phyloP scores from a whole-genome alignment of 1,140 invertebrate species.

The Trachymyrmex cornetzi region DNA sequence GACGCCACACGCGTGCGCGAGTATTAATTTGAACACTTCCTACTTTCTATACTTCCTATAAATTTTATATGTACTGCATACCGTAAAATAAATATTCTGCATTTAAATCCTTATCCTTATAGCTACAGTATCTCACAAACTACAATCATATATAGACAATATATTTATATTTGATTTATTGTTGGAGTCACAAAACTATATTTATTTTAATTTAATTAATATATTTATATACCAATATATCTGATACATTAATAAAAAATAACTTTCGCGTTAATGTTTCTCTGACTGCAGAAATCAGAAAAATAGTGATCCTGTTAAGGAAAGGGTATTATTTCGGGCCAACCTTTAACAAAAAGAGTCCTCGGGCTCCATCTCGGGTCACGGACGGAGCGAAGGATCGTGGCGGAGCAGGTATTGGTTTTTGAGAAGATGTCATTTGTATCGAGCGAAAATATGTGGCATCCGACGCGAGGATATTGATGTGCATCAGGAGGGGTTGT shows the following conservation, averaged over 20 bases:
- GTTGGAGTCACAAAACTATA: neutral
- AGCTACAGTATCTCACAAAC: no score
- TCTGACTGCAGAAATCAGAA: neutral
- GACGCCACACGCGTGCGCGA: no score
- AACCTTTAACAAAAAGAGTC: conserved; percentile 31
- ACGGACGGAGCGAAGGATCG: conserved; percentile 67
- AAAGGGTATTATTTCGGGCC: conserved; percentile 72
- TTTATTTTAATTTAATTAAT: neutral
- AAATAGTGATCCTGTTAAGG: conserved; percentile 52
- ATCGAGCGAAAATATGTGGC: conserved; percentile 77
- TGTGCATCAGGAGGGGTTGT: conserved; percentile 74
- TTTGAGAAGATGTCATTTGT: conserved; percentile 76
- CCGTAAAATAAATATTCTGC: no score
- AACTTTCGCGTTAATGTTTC: neutral
- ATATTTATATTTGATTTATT: no score
- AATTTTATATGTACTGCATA: no score
- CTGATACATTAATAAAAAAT: neutral
- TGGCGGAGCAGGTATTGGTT: conserved; percentile 73
- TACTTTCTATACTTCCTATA: no score
- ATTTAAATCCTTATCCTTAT: no score
- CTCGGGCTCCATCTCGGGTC: conserved; percentile 55
- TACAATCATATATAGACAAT: no score
- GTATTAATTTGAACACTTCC: no score
- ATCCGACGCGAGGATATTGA: conserved; percentile 77
- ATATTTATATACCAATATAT: neutral